Base-by-base conservation (phyloP, 2,113 vertebrate genomes). In the Protomyctophum bolini region DNA sequence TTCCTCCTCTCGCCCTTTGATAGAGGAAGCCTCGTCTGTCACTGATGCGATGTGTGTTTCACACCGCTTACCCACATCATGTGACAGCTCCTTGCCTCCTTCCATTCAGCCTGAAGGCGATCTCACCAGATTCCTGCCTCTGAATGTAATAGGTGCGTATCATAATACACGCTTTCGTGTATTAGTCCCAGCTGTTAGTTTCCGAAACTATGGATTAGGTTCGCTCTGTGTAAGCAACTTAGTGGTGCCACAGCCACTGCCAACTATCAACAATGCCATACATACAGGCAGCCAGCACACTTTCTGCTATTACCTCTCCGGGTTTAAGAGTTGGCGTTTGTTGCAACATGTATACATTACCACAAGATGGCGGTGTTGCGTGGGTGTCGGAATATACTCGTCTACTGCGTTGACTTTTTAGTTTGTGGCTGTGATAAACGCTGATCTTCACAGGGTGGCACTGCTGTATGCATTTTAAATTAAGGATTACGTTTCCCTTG, bases 401-500 rank as follows among this genome's bases (percentile, higher is more conserved):
- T 8, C 9, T 8, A 49, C 2, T 15, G n/a, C n/a, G 55, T 15
- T 56, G 14, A 15, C 14, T 56, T 14, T 56, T 11, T n/a, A 14
- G n/a, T 54, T 21, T 21, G 21, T 15, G 52, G 21, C 51, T 85
- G 83, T 73, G 65, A 56, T 58, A 2, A 2, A 0, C 10, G 0
- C n/a, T 0, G 60, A 6, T 7, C 41, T 52, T 86, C 87, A 85
- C 8, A 50, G 46, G 84, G 73, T 80, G 80, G 75, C 82, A 87
- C 76, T 88, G 72, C 79, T 77, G 75, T 28, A 73, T 75, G 21
- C 14, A 45, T 75, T 59, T 61, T 6, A 45, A 60, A 5, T 61
- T 14, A 41, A 41, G 1, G 33, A 3, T 4, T 41, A 41, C 3
- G 33, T 41, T 41, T 21, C 21, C 21, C 21, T 21, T 21, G 21